Conservation (phyloP, 2,797 vertebrate species). For the Pempheris klunzingeri region DNA sequence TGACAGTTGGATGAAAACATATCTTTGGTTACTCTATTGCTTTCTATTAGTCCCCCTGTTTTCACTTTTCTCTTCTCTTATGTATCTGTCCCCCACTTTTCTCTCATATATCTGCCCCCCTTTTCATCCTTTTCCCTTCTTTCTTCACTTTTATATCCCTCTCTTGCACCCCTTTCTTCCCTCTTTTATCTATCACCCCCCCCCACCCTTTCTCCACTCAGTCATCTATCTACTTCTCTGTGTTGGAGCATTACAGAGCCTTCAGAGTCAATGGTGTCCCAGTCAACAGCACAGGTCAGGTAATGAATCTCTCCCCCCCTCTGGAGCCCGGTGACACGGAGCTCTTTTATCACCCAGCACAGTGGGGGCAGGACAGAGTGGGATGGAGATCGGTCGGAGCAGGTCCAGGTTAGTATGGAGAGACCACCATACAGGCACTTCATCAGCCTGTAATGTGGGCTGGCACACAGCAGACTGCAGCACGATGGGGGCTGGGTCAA, state of each 20-base stretch:
- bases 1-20: conserved; percentile 59
- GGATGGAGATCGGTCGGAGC: conserved; percentile 54
- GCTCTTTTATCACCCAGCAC: conserved; percentile 64
- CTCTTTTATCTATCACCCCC: conserved; percentile 42
- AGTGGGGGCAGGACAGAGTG: conserved; percentile 53
- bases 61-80: conserved; percentile 29
- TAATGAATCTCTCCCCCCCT: conserved; percentile 64
- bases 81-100: conserved; percentile 16
- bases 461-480: conserved; percentile 47
- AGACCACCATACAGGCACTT: conserved; percentile 62
- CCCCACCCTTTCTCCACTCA: conserved; percentile 48
- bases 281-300: conserved; percentile 63
- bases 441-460: conserved; percentile 48
- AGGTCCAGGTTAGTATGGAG: conserved; percentile 57
- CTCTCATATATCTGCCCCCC: conserved; percentile 32
- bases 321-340: conserved; percentile 56
- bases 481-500: conserved; percentile 5
- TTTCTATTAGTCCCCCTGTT: conserved; percentile 38
- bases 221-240: conserved; percentile 65
- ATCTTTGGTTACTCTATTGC: conserved; percentile 28
- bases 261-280: conserved; percentile 64
- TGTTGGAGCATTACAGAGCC: conserved; percentile 61
- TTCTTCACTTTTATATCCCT: conserved; percentile 32
- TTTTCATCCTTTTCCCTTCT: conserved; percentile 34
- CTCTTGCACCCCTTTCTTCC: conserved; percentile 29